Conservation (phyloP, 2,888 invertebrate genomes). For the Heliconius hortense region DNA sequence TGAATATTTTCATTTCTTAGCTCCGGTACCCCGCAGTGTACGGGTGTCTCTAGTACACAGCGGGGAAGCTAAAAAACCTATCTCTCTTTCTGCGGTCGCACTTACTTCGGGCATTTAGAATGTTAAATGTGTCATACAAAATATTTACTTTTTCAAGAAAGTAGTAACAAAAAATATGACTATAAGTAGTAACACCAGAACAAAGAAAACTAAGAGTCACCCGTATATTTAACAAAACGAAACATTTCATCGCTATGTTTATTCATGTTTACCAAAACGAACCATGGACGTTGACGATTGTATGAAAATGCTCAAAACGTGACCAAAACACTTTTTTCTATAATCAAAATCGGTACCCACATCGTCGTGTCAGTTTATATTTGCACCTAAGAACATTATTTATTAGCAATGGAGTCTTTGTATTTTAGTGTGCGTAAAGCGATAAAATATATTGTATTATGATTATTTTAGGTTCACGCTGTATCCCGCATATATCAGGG, state of each 20-base stretch:
- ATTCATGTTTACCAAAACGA: constrained; percentile 38
- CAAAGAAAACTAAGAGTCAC: constrained; percentile 38
- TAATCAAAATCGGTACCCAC: constrained; percentile 42
- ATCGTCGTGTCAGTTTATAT: constrained; percentile 26
- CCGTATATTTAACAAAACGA: constrained; percentile 34
- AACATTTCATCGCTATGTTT: constrained; percentile 30
- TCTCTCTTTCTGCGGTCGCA: too few species aligned
- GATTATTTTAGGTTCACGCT: background rate
- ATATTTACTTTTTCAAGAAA: too few species aligned
- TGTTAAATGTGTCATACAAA: too few species aligned
- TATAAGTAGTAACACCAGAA: background rate
- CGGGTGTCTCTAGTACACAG: too few species aligned
- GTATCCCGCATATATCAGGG: too few species aligned
- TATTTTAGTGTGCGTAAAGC: too few species aligned
- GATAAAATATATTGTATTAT: background rate
- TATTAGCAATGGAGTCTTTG: background rate
- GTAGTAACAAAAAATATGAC: background rate
- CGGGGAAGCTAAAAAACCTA: too few species aligned
- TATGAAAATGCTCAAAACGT: constrained; percentile 45
- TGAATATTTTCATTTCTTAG: background rate
- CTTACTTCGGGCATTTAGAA: too few species aligned
- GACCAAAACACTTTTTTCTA: constrained; percentile 42
- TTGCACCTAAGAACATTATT: constrained; percentile 14
- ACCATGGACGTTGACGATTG: constrained; percentile 39
- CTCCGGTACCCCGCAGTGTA: too few species aligned